phyloP scores from a whole-genome alignment of 2,888 invertebrate species.

The Polydrusus tereticollis region DNA sequence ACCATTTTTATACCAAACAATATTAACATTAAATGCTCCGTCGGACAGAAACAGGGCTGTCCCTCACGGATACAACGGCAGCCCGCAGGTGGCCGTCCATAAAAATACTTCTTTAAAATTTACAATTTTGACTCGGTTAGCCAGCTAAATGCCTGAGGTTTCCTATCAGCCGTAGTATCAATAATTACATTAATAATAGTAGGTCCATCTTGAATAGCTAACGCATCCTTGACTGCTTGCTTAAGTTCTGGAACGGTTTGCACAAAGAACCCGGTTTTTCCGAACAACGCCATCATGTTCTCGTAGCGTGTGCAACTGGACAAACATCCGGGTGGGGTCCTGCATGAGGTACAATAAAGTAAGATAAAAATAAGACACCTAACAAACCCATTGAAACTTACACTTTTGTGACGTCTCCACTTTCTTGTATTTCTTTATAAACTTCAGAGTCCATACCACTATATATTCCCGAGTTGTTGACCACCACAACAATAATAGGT shows the following conservation, averaged over 20 bases:
- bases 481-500: conserved; percentile 89
- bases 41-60: too few species aligned
- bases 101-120: conserved; percentile 55
- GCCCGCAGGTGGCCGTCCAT: too few species aligned
- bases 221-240: conserved; percentile 76
- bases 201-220: conserved; percentile 80
- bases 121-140: conserved; percentile 92
- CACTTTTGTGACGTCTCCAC: conserved; percentile 82
- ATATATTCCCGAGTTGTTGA: conserved; percentile 97
- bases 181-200: conserved; percentile 93
- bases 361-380: neutral
- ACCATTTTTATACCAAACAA: too few species aligned
- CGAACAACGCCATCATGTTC: conserved; percentile 90
- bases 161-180: conserved; percentile 88
- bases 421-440: conserved; percentile 77
- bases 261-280: conserved; percentile 84
- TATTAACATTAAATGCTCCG: too few species aligned
- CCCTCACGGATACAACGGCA: too few species aligned
- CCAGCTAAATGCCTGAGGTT: conserved; percentile 93
- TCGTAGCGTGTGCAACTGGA: conserved; percentile 88
- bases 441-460: conserved; percentile 85
- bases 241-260: conserved; percentile 83
- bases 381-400: too few species aligned
- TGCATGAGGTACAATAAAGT: conserved; percentile 64
- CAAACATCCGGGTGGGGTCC: conserved; percentile 88